phyloP scores from a whole-genome alignment of 2,888 invertebrate genomes.

The Chrysodeixis includens region DNA sequence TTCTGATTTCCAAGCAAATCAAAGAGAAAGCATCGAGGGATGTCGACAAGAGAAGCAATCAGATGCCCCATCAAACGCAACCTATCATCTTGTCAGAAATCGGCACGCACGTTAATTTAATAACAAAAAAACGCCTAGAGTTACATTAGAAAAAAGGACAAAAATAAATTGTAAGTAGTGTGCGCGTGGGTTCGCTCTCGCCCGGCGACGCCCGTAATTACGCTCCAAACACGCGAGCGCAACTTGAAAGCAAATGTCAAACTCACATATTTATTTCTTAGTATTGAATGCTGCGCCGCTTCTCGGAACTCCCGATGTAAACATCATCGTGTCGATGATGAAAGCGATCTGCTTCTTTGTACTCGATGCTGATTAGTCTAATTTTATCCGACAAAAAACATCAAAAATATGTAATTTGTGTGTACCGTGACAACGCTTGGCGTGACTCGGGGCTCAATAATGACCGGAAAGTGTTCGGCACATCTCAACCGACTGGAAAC shows the following conservation, averaged over 20 bases:
- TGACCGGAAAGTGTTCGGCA: constrained; percentile 67
- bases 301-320: constrained; percentile 86
- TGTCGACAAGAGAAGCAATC: constrained; percentile 89
- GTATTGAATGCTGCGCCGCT: constrained; percentile 87
- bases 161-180: constrained; percentile 76
- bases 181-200: constrained; percentile 61
- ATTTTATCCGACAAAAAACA: constrained; percentile 79
- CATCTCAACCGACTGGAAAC: constrained; percentile 57
- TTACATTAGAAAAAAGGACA: constrained; percentile 72
- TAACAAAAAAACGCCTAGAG: constrained; percentile 84
- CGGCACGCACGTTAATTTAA: constrained; percentile 89
- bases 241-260: constrained; percentile 90
- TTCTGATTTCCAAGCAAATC: constrained; percentile 83
- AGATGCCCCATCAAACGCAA: constrained; percentile 86
- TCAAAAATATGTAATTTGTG: constrained; percentile 78
- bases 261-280: constrained; percentile 89
- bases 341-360: constrained; percentile 89
- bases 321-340: constrained; percentile 89
- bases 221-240: constrained; percentile 84
- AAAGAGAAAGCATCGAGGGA: constrained; percentile 87
- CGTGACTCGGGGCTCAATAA: constrained; percentile 74
- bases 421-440: constrained; percentile 81
- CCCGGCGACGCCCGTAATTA: constrained; percentile 78
- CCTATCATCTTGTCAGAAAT: constrained; percentile 89
- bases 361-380: constrained; percentile 87